These are phyloP conservation scores for crab-eating macaque (Macaca fascicularis) DNA, from an alignment of 2,113 vertebrate species.

Conservation along the genomic window T2T-MFA8v1.1 NC_088386.1:43611501-43612000, in stretches of 20 bases:
- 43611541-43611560: not conserved
- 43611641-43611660: not conserved
- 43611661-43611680: conserved; percentile 24
- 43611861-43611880: not conserved
- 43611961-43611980: not conserved
- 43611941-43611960: not conserved
- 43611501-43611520: not conserved
- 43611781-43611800: not conserved
- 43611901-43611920: not conserved
- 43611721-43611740: not conserved
- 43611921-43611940: not conserved
- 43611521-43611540: not conserved
- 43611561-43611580: not conserved
- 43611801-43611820: not conserved
- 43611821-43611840: not conserved
- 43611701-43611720: not conserved
- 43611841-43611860: not conserved
- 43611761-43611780: not conserved
- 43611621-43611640: not conserved
- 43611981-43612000: not conserved
- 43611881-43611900: not conserved
- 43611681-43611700: not conserved
- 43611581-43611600: not conserved
- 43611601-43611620: conserved; percentile 34
- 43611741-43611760: not conserved